phyloP scores from a whole-genome alignment of 2,888 invertebrate species.

The Camponotus fellah region DNA sequence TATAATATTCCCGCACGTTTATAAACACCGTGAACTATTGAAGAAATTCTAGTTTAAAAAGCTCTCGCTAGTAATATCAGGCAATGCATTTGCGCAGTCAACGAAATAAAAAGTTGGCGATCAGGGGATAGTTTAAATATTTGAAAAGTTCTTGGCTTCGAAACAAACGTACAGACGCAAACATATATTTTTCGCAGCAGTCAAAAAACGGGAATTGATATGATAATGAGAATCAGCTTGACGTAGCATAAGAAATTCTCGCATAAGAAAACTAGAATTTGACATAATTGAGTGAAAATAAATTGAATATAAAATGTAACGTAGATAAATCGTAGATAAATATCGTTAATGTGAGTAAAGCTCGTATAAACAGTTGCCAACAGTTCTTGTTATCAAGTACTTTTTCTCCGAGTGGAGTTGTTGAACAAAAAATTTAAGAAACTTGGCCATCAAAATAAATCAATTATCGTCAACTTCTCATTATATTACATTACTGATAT shows the following conservation, averaged over 20 bases:
- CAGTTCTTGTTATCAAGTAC: conserved; percentile 18
- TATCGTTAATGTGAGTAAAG: conserved; percentile 10
- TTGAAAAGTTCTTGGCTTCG: conserved; percentile 19
- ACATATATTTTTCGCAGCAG: not conserved
- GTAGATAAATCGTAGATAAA: conserved; percentile 38
- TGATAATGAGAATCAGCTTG: conserved; percentile 2
- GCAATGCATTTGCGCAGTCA: not conserved
- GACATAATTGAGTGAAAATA: conserved; percentile 39
- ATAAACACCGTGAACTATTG: conserved; percentile 5
- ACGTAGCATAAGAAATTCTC: conserved; percentile 12
- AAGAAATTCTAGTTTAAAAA: conserved; percentile 30
- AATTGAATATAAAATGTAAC: conserved; percentile 8
- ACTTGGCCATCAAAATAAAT: conserved; percentile 15
- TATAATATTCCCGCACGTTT: conserved; percentile 1
- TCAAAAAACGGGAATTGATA: conserved; percentile 17
- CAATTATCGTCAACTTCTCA: not conserved
- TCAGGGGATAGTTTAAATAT: conserved; percentile 31
- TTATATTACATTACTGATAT: not conserved
- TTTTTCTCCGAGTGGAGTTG: not conserved
- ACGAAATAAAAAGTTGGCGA: conserved; percentile 39
- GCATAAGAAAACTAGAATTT: conserved; percentile 1
- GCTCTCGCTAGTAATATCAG: conserved; percentile 10
- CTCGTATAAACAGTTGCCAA: conserved; percentile 19
- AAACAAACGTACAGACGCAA: not conserved
- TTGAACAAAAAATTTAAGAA: conserved; percentile 2